These are phyloP conservation scores for Stratiomys singularior DNA, from an alignment of 2,888 invertebrate species.

Conservation along the genomic window DNA sequence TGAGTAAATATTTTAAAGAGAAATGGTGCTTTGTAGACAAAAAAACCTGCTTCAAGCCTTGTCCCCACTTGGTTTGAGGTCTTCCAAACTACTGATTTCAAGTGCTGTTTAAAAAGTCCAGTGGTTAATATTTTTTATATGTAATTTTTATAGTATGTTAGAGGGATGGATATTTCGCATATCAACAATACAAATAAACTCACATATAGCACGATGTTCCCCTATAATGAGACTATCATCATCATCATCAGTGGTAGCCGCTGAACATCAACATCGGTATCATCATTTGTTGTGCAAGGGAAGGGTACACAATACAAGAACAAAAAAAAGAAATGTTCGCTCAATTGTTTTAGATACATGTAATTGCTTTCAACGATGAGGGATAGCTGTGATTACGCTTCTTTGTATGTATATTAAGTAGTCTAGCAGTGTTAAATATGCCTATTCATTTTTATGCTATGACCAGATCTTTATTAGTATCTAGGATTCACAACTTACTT, in stretches of 20 bases:
- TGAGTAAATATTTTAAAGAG: no score
- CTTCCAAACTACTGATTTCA: constrained; percentile 50
- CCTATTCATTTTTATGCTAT: no score
- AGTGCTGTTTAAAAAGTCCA: constrained; percentile 32
- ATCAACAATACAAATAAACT: neutral
- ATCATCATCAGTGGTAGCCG: neutral
- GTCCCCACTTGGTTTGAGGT: constrained; percentile 48
- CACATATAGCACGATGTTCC: neutral
- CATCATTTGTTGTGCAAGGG: neutral
- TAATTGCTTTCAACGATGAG: neutral
- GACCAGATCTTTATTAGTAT: no score
- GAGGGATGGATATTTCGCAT: no score
- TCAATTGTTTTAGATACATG: constrained; percentile 25
- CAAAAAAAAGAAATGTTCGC: neutral
- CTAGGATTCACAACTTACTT: no score
- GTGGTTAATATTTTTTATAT: constrained; percentile 5
- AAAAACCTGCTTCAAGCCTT: constrained; percentile 1
- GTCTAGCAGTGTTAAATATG: neutral
- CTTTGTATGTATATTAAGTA: neutral
- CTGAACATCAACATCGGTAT: neutral
- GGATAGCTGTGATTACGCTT: constrained; percentile 5
- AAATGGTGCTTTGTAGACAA: no score
- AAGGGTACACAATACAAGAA: neutral
- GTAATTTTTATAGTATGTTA: no score
- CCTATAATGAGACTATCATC: neutral